phyloP scores from a whole-genome alignment of 2,888 invertebrate genomes.

The Amiota mariae region DNA sequence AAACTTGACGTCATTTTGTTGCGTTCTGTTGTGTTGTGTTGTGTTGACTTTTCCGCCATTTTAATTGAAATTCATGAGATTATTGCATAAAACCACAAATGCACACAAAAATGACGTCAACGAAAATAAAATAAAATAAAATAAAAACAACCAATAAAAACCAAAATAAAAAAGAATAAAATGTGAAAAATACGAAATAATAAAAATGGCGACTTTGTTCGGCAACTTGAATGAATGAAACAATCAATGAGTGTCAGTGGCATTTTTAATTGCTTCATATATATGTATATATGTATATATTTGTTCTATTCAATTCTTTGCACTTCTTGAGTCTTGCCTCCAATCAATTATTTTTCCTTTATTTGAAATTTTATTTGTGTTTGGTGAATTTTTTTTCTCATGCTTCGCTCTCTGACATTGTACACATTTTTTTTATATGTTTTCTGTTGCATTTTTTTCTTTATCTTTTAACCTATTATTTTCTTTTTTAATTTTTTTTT shows the following conservation, averaged over 20 bases:
- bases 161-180: conserved; percentile 1
- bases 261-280: conserved; percentile 61
- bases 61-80: conserved; percentile 56
- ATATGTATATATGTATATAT: neutral
- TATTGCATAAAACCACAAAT: conserved; percentile 41
- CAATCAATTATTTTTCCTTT: too few species aligned
- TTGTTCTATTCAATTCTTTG: neutral
- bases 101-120: conserved; percentile 16
- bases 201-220: neutral
- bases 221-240: conserved; percentile 31
- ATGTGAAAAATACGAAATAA: conserved; percentile 1
- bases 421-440: conserved; percentile 8
- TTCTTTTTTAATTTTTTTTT: too few species aligned
- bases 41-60: conserved; percentile 34
- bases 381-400: too few species aligned
- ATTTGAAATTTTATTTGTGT: too few species aligned
- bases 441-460: neutral
- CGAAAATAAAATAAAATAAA: neutral
- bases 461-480: neutral
- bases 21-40: conserved; percentile 4
- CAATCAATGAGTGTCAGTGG: conserved; percentile 56
- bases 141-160: conserved; percentile 11
- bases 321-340: too few species aligned
- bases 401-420: conserved; percentile 8
- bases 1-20: neutral